phyloP scores from a whole-genome alignment of 2,113 vertebrate species.

The Sclerurus mexicanus region DNA sequence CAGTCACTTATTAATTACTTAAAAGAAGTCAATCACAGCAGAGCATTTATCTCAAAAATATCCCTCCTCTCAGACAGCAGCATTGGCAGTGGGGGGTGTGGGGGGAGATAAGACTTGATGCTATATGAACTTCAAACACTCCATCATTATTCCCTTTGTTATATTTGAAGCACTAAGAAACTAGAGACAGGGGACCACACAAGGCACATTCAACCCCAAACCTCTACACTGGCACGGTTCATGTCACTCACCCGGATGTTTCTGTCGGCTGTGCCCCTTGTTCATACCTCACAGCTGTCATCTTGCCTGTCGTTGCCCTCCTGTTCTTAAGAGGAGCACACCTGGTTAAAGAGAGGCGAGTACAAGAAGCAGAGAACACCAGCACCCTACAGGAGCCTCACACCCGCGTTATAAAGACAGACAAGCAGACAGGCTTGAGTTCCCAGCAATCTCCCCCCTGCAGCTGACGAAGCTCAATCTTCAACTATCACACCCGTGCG shows the following conservation, averaged over 20 bases:
- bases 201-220: not conserved
- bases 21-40: not conserved
- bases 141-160: not conserved
- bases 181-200: not conserved
- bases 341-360: not conserved
- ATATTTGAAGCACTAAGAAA: not conserved
- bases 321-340: not conserved
- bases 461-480: fast-evolving
- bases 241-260: slow-evolving; percentile 75
- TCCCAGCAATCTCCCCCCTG: not conserved
- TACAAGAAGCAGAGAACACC: fast-evolving
- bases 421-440: not conserved
- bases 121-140: not conserved
- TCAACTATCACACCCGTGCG: fast-evolving
- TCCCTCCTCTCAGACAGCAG: not conserved
- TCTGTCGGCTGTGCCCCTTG: slow-evolving; percentile 71
- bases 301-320: slow-evolving; percentile 11
- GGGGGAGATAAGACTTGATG: fast-evolving
- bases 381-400: not conserved
- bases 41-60: not conserved
- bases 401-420: fast-evolving
- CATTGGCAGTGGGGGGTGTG: not conserved
- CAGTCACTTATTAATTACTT: not conserved
- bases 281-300: slow-evolving; percentile 80
- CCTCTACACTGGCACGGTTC: fast-evolving